Percentiles rank a stretch among this genome's conserved stretches.
Evolutionary conservation across 1,140 invertebrate species (phyloP).

Genomic region (Sarcophaga bullata): DNA sequence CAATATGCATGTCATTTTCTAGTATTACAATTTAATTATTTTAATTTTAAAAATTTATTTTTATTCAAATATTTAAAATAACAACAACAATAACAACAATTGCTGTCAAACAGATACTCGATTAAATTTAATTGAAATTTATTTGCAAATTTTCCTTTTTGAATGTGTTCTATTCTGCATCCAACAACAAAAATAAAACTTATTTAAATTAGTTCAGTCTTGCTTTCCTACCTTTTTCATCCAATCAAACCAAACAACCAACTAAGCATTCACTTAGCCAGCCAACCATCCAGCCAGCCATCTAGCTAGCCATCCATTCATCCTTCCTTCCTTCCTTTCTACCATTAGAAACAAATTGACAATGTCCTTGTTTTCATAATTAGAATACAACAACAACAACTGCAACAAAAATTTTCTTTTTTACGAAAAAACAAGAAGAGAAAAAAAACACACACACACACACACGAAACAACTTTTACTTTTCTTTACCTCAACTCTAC

Average conservation of each 20-base stretch:
- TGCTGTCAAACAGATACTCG: too few species aligned
- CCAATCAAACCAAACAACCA: too few species aligned
- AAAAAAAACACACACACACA: too few species aligned
- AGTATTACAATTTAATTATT: too few species aligned
- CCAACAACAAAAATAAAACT: neutral
- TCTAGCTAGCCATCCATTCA: too few species aligned
- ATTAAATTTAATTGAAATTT: neutral
- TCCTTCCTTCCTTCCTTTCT: too few species aligned
- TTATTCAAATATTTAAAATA: too few species aligned
- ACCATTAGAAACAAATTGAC: neutral
- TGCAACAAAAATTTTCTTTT: neutral
- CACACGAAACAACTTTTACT: neutral
- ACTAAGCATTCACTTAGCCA: too few species aligned
- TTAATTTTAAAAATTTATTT: too few species aligned
- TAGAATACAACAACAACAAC: conserved; percentile 13
- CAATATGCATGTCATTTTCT: too few species aligned
- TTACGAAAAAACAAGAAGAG: neutral
- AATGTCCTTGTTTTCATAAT: conserved; percentile 13
- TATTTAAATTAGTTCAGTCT: neutral
- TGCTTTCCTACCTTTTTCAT: neutral
- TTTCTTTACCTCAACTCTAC: conserved; percentile 6
- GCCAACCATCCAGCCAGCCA: too few species aligned
- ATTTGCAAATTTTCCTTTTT: neutral
- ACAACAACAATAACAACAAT: too few species aligned
- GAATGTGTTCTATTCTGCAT: neutral